Conservation (phyloP, 1,140 invertebrate genomes). For the Halesus radiatus region DNA sequence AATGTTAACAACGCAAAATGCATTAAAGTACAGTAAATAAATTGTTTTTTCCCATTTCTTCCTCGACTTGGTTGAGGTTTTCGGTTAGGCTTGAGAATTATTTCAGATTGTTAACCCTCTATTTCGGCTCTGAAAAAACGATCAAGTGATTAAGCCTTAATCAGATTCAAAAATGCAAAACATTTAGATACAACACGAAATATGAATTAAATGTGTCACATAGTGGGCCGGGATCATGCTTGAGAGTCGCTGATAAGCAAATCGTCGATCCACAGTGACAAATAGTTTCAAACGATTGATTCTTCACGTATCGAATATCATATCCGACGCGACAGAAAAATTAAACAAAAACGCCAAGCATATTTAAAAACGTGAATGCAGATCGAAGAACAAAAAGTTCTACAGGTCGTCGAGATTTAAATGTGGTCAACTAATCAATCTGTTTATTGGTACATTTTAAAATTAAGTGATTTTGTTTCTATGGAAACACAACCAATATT, state of each 20-base stretch:
- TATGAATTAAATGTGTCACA: conserved; percentile 22
- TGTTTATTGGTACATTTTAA: too few relatives aligned
- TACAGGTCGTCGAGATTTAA: conserved; percentile 7
- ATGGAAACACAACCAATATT: too few relatives aligned
- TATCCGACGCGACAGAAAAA: conserved; percentile 27
- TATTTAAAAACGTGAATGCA: conserved; percentile 31
- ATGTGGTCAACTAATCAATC: neutral
- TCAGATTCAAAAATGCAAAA: conserved; percentile 9
- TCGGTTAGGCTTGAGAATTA: too few relatives aligned
- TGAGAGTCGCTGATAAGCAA: conserved; percentile 20
- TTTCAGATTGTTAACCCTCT: neutral
- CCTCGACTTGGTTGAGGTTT: too few relatives aligned
- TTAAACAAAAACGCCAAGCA: conserved; percentile 37
- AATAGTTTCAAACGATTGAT: conserved; percentile 39
- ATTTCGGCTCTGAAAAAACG: neutral
- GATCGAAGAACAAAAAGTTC: neutral
- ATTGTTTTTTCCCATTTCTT: too few relatives aligned
- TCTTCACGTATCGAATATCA: conserved; percentile 31
- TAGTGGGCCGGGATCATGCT: neutral
- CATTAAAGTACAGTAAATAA: too few relatives aligned
- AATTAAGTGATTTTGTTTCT: too few relatives aligned
- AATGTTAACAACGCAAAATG: too few relatives aligned
- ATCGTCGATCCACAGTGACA: conserved; percentile 34
- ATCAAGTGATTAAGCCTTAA: neutral
- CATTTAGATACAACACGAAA: conserved; percentile 25